These are phyloP conservation scores for Pteromalus puparum DNA, from an alignment of 1,140 invertebrate species.

Conservation along the genomic window DNA sequence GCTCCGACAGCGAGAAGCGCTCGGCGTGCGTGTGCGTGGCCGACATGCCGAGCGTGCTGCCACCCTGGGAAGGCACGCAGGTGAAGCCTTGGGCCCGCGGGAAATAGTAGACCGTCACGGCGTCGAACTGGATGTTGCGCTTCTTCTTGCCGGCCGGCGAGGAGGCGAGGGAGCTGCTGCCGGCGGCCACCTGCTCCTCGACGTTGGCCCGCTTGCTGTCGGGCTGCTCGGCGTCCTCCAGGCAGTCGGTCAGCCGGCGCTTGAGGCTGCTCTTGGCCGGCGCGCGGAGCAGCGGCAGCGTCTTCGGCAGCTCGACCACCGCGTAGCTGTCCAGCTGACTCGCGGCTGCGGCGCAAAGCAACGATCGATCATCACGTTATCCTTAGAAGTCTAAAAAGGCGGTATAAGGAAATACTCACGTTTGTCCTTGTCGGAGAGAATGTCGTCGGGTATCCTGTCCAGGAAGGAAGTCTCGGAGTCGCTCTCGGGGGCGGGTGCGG, in stretches of 20 bases:
- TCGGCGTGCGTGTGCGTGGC: slow-evolving; percentile 87
- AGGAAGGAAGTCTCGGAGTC: slow-evolving; percentile 76
- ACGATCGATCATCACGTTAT: background rate
- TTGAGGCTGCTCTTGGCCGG: slow-evolving; percentile 78
- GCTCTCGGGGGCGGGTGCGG: slow-evolving; percentile 72
- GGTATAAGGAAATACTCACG: slow-evolving; percentile 61
- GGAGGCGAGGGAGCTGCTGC: no score
- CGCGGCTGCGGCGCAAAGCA: background rate
- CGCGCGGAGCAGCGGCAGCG: slow-evolving; percentile 56
- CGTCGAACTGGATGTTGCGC: slow-evolving; percentile 90
- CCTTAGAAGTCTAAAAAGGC: no score
- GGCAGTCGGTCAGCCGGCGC: slow-evolving; percentile 71
- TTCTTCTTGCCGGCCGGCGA: slow-evolving; percentile 77
- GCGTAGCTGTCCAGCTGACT: slow-evolving; percentile 11
- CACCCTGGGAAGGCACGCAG: slow-evolving; percentile 97
- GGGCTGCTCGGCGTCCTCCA: slow-evolving; percentile 68
- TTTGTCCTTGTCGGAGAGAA: slow-evolving; percentile 71
- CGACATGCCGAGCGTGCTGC: slow-evolving; percentile 97
- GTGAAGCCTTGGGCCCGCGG: slow-evolving; percentile 97
- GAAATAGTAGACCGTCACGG: slow-evolving; percentile 97
- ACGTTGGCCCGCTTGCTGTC: slow-evolving; percentile 73
- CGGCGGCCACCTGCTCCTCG: slow-evolving; percentile 54
- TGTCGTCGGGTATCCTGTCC: slow-evolving; percentile 74
- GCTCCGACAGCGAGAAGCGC: slow-evolving; percentile 87
- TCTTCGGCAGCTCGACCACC: slow-evolving; percentile 44